Conservation (phyloP, 2,797 vertebrate genomes). For the Amniataba percoides region DNA sequence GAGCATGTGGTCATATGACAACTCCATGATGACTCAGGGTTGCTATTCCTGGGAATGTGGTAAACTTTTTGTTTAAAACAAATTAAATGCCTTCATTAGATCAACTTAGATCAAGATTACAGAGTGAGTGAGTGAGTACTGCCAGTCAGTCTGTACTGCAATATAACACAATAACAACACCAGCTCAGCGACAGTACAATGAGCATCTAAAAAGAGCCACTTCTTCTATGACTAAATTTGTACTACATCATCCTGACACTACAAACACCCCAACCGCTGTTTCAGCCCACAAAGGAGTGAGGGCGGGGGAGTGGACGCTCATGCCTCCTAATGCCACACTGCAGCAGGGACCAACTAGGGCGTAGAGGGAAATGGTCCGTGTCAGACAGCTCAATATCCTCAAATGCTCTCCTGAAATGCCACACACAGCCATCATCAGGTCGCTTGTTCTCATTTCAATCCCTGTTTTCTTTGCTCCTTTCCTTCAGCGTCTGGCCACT, state of each 20-base stretch:
- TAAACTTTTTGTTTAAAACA: background rate
- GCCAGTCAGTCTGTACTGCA: background rate
- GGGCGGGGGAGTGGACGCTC: slow-evolving; percentile 23
- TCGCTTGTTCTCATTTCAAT: slow-evolving; percentile 14
- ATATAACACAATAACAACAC: background rate
- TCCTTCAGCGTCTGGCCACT: slow-evolving; percentile 6
- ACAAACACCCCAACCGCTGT: background rate
- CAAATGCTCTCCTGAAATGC: slow-evolving; percentile 29
- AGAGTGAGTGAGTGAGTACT: background rate
- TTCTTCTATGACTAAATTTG: slow-evolving; percentile 1
- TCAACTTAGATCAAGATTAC: background rate
- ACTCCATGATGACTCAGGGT: slow-evolving; percentile 23
- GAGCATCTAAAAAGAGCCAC: background rate
- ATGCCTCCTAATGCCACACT: slow-evolving; percentile 21
- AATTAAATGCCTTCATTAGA: background rate
- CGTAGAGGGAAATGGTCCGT: slow-evolving; percentile 45
- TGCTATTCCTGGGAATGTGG: slow-evolving; percentile 29
- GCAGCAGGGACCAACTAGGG: slow-evolving; percentile 38
- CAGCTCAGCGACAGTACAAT: background rate
- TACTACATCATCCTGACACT: slow-evolving; percentile 17
- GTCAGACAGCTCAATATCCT: slow-evolving; percentile 54
- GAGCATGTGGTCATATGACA: slow-evolving; percentile 13
- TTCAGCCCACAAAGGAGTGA: slow-evolving; percentile 21
- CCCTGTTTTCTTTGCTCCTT: slow-evolving; percentile 5
- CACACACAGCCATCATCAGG: slow-evolving; percentile 17